A percentile compares a stretch with the other conserved stretches of the same genome.
Evolutionary conservation across 2,888 invertebrate species (phyloP).

Genomic region (Cheiracanthium punctorium): DNA sequence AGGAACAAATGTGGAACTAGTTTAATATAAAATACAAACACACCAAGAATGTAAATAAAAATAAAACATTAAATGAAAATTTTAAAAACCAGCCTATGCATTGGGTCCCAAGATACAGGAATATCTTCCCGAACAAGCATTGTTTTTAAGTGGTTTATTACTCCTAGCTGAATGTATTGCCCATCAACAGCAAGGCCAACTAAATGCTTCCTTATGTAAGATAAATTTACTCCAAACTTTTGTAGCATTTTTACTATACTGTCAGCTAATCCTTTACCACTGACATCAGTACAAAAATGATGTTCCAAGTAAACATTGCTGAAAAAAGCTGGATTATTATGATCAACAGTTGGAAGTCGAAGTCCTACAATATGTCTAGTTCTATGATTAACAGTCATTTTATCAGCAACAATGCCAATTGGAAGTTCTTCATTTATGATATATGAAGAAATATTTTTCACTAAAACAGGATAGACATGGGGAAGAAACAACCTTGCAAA

Average conservation of each 20-base stretch:
- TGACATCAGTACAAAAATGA: slow-evolving; percentile 2
- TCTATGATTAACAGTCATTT: slow-evolving; percentile 20
- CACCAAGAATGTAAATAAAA: too few relatives aligned
- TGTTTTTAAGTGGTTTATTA: neutral
- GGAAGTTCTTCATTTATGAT: slow-evolving; percentile 13
- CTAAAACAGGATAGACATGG: too few relatives aligned
- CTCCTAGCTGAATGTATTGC: slow-evolving; percentile 11
- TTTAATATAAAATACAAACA: too few relatives aligned
- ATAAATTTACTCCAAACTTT: neutral
- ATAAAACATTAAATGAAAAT: too few relatives aligned
- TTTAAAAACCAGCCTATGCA: slow-evolving; percentile 3
- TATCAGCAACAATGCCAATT: neutral
- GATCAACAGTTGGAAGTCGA: neutral
- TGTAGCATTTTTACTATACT: neutral
- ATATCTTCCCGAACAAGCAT: slow-evolving; percentile 6
- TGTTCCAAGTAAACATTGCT: neutral
- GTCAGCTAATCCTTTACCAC: neutral
- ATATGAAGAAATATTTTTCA: too few relatives aligned
- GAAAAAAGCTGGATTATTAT: neutral
- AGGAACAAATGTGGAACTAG: too few relatives aligned
- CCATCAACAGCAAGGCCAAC: slow-evolving; percentile 14
- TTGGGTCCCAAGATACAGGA: slow-evolving; percentile 1
- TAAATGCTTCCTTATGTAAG: neutral
- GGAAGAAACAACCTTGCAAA: too few relatives aligned
- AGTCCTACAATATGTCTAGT: slow-evolving; percentile 17